Percentiles rank a stretch among this genome's conserved stretches.
Evolutionary conservation across 1,140 invertebrate genomes (phyloP).

Genomic region (Cylas formicarius): DNA sequence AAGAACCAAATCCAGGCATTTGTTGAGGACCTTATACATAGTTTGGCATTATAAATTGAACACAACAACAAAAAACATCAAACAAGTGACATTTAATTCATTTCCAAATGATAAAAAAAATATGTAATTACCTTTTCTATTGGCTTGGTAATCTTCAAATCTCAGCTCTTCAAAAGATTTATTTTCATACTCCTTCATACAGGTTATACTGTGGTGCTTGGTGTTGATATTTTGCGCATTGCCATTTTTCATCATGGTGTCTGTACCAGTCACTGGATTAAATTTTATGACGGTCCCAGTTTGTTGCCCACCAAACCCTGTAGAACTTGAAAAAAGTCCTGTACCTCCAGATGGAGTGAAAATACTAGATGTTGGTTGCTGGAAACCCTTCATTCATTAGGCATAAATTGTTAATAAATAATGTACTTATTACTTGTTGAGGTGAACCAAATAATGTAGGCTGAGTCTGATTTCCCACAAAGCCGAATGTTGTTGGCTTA

Average conservation of each 20-base stretch:
- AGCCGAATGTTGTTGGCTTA: conserved; percentile 52
- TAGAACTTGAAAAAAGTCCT: conserved; percentile 28
- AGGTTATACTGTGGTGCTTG: conserved; percentile 90
- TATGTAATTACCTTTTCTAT: conserved; percentile 78
- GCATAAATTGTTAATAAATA: not conserved
- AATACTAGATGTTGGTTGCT: conserved; percentile 34
- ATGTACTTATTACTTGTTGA: conserved; percentile 16
- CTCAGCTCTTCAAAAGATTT: conserved; percentile 93
- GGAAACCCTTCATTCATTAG: not conserved
- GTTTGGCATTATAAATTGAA: not conserved
- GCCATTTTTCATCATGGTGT: conserved; percentile 86
- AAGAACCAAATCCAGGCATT: conserved; percentile 22
- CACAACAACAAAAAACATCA: no score
- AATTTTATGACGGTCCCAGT: conserved; percentile 80
- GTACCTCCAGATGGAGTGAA: conserved; percentile 28
- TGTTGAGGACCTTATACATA: conserved; percentile 26
- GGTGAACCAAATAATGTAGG: conserved; percentile 30
- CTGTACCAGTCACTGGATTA: conserved; percentile 75
- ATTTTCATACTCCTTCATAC: conserved; percentile 94
- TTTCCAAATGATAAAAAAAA: no score
- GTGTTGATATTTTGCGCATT: conserved; percentile 76
- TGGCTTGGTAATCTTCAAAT: conserved; percentile 86
- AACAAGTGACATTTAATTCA: no score
- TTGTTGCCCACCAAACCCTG: conserved; percentile 19
- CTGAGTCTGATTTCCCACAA: conserved; percentile 40